Evolutionary conservation across 2,797 vertebrate species (phyloP).

Genomic region (Martes flavigula): DNA sequence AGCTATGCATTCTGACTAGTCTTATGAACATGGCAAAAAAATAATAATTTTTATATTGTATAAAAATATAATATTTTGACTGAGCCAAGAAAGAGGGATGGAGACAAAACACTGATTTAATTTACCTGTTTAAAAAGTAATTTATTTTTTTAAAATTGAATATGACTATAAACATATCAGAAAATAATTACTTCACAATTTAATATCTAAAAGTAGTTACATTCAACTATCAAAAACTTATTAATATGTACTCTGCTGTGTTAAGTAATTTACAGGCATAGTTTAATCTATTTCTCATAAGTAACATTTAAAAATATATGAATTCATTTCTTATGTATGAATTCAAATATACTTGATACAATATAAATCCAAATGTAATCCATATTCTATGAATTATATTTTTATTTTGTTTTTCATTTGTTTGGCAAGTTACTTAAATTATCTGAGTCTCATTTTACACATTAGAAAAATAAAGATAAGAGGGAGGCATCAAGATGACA

Average conservation of each 20-base stretch:
- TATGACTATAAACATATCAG: not conserved
- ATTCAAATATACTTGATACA: not conserved
- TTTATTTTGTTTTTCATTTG: not conserved
- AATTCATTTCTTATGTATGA: not conserved
- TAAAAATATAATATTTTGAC: too few species aligned
- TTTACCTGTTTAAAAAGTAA: not conserved
- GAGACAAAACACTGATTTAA: not conserved
- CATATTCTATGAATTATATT: not conserved
- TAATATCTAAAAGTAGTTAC: not conserved
- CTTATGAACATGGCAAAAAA: not conserved
- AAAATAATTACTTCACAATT: not conserved
- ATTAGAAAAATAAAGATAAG: constrained; percentile 10
- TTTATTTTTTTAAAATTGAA: not conserved
- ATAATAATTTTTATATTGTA: too few species aligned
- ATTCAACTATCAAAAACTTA: not conserved
- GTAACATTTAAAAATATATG: not conserved
- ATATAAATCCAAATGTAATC: not conserved
- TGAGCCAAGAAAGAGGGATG: not conserved
- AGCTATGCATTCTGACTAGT: not conserved
- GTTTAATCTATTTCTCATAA: not conserved
- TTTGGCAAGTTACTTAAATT: not conserved
- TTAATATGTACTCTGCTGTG: not conserved
- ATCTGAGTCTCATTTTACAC: not conserved
- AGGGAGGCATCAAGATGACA: too few species aligned
- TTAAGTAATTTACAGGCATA: not conserved